Conservation (phyloP, 1,140 invertebrate species). For the Vollenhovia emeryi region DNA sequence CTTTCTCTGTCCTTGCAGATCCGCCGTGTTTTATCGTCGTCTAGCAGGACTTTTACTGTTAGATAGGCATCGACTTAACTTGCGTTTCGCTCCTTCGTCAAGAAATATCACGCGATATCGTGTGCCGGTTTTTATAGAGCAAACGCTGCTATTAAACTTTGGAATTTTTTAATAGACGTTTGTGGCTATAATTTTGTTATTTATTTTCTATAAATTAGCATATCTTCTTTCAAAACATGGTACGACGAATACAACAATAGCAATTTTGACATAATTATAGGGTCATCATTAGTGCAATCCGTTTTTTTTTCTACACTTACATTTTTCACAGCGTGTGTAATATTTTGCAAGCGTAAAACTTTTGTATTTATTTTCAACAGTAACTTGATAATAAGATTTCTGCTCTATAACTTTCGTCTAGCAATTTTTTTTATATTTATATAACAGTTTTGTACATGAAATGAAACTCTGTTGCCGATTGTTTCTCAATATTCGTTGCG, state of each 20-base stretch:
- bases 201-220: conserved; percentile 27
- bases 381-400: neutral
- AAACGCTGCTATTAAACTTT: conserved; percentile 47
- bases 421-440: neutral
- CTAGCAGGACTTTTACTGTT: conserved; percentile 77
- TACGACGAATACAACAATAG: neutral
- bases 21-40: conserved; percentile 59
- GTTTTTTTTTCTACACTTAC: neutral
- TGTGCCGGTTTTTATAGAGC: conserved; percentile 23
- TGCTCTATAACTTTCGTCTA: neutral
- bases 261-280: conserved; percentile 1
- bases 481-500: neutral
- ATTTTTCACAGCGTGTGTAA: neutral
- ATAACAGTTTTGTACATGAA: neutral
- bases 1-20: conserved; percentile 43
- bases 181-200: neutral
- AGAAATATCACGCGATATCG: conserved; percentile 44
- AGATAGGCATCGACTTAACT: conserved; percentile 53
- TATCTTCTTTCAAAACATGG: neutral
- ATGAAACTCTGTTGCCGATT: neutral
- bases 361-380: neutral
- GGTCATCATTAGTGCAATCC: neutral
- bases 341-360: neutral
- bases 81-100: conserved; percentile 61
- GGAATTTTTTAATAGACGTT: conserved; percentile 25